phyloP scores from a whole-genome alignment of 2,888 invertebrate genomes.

The Eudemis profundana region DNA sequence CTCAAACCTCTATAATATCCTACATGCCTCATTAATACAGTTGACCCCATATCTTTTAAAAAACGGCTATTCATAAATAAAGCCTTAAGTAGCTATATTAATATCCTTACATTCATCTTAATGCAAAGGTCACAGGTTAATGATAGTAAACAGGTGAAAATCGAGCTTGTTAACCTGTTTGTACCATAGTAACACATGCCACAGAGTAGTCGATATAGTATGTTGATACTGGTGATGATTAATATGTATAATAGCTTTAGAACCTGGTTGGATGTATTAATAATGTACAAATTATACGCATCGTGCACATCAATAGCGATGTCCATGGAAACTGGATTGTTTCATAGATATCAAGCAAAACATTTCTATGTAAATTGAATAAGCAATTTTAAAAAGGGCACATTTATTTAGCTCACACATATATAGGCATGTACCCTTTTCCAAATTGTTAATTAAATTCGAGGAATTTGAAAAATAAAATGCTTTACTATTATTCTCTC shows the following conservation, averaged over 20 bases:
- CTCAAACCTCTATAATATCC: neutral
- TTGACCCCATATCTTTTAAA: neutral
- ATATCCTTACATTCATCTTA: neutral
- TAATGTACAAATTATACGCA: neutral
- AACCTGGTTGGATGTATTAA: neutral
- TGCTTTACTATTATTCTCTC: too few relatives aligned
- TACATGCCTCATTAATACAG: neutral
- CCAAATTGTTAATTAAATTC: too few relatives aligned
- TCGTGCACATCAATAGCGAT: neutral
- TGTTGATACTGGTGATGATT: neutral
- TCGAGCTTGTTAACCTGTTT: neutral
- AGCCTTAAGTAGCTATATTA: neutral
- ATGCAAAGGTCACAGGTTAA: neutral
- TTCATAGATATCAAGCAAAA: too few relatives aligned
- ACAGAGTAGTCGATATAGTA: neutral
- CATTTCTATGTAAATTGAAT: too few relatives aligned
- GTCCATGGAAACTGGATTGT: too few relatives aligned
- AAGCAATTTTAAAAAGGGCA: too few relatives aligned
- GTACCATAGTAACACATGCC: neutral
- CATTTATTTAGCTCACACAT: too few relatives aligned
- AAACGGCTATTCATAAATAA: neutral
- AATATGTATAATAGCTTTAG: neutral
- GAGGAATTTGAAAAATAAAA: too few relatives aligned
- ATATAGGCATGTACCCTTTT: too few relatives aligned
- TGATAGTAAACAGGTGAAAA: neutral